Evolutionary conservation across 2,797 vertebrate genomes (phyloP), one percentile per base, ranked within the genome.

Genomic region (Calcarius lapponicus): DNA sequence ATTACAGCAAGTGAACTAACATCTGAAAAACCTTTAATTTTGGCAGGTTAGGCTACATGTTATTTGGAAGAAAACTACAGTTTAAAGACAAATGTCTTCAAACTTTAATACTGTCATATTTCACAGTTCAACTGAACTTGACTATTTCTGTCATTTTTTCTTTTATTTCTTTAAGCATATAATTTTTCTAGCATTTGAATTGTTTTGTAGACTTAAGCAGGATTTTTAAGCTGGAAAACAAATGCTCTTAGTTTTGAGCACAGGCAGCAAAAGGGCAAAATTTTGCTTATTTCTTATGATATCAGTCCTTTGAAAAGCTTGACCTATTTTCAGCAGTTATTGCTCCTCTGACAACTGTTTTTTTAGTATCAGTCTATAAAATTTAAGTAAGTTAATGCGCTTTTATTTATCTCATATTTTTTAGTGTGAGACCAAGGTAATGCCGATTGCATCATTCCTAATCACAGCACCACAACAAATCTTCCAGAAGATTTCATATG

Each of bases 21-120:
- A 95, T 96, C 85, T 95, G 91, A 94, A 92, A 96, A 97, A 93
- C 74, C 92, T 90, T 95, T 96, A 94, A 92, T 96, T 97, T 96
- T 84, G 54, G 65, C 91, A 95, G 95, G 83, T 95, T 91, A 91
- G 66, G 84, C 79, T 95, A 92, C 38, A 86, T 91, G 85, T 69
- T 88, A 83, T 87, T 82, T 80, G 28, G 61, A 94, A 96, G 69
- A 82, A 71, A 97, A 96, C 92, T 51, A n/a, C 40, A 34, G 34
- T 83, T 90, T 90, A 71, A 92, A 93, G 96, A 93, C 50, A 93
- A 92, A 81, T 60, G 72, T 62, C 65, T 90, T 84, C 61, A 79
- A 94, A 93, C 87, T 87, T 88, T 88, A 94, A 71, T 82, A 60
- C 40, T 70, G 19, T 60, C 58, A 79, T 56, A 70, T 97, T 94